Base-by-base conservation (phyloP, 2,113 vertebrate species). In the Xyrauchen texanus region DNA sequence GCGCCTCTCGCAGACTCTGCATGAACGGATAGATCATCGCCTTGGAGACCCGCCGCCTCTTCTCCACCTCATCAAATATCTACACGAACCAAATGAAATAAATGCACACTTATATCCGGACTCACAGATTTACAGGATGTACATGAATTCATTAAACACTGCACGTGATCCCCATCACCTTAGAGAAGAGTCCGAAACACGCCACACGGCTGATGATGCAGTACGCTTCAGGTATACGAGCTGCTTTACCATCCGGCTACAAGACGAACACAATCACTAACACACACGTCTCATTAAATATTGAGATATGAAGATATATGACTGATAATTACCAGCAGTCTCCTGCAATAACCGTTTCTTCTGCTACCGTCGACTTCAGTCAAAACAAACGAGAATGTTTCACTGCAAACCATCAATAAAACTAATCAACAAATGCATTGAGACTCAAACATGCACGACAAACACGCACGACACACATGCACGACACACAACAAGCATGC, bases 61-160 rank as follows among this genome's bases (percentile, higher is more conserved):
- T 96, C 87, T 96, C 95, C 83, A 96, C 95, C 82, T 96, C 95
- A 0, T 96, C 95, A 85, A 96, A 90, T 78, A 96, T 95, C 95
- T 95, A 78, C 57, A 57, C 8, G 57, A 52, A 72, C 57, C 63
- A 42, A 9, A 47, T 58, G 44, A 16, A 8, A 45, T 5, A 66
- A 10, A 52, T 9, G 42, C 3, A 34, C 21, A 34, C 21, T 34
- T 34, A 34, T 34, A n/a, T n/a, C n/a, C n/a, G n/a, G n/a, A n/a
- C 49, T 51, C 49, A 5, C 49, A 9, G 49, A n/a, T n/a, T n/a
- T n/a, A n/a, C n/a, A n/a, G n/a, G n/a, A n/a, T n/a, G n/a, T n/a
- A n/a, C n/a, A n/a, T n/a, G n/a, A n/a, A n/a, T n/a, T n/a, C n/a
- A n/a, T n/a, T n/a, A n/a, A n/a, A n/a, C n/a, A n/a, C 21, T 34